Conservation (phyloP, 2,113 vertebrate genomes). For the Naja naja region DNA sequence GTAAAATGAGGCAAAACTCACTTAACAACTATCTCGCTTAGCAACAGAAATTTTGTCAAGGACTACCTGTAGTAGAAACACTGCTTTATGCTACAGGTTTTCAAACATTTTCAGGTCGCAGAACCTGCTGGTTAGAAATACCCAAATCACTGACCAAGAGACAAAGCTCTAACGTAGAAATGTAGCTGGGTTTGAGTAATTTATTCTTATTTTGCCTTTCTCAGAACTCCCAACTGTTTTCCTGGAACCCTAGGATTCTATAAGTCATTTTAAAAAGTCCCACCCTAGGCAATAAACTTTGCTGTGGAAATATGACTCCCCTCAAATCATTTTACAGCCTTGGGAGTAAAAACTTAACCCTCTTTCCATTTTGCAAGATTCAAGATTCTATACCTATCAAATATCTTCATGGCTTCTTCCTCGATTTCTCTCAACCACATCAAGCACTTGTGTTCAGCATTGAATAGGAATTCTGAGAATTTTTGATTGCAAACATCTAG, state of each 20-base stretch:
- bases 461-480: slow-evolving; percentile 71
- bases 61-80: background rate
- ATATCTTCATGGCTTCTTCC: slow-evolving; percentile 85
- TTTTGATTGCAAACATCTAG: slow-evolving; percentile 78
- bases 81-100: background rate
- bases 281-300: background rate
- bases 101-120: background rate
- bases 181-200: background rate
- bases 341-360: background rate
- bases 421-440: slow-evolving; percentile 90
- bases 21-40: background rate
- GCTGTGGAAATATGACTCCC: background rate
- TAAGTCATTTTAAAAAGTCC: background rate
- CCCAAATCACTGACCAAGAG: background rate
- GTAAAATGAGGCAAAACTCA: background rate
- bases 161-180: background rate
- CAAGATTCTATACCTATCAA: slow-evolving; percentile 74
- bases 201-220: background rate
- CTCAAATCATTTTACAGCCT: background rate
- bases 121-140: background rate
- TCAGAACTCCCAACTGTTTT: background rate
- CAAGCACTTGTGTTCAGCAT: slow-evolving; percentile 77
- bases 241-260: background rate
- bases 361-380: fast-evolving
- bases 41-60: background rate